phyloP scores from a whole-genome alignment of 1,140 invertebrate genomes.

The Atopsyche davidsoni region DNA sequence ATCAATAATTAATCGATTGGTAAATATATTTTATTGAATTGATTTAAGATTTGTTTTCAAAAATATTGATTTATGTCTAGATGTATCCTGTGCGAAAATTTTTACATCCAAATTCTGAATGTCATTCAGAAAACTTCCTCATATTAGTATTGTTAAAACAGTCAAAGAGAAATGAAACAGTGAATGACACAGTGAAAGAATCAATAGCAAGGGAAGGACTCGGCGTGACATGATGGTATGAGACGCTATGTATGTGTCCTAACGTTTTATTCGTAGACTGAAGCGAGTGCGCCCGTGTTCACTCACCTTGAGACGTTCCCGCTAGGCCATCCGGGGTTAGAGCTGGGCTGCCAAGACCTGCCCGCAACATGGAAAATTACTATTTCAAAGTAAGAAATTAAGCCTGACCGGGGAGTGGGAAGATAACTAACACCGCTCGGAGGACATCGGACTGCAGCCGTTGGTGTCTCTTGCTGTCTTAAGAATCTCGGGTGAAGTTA shows the following conservation, averaged over 20 bases:
- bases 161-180: conserved; percentile 21
- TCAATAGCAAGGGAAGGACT: conserved; percentile 23
- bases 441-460: too few species aligned
- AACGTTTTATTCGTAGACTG: conserved; percentile 50
- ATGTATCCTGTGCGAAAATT: too few species aligned
- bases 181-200: conserved; percentile 27
- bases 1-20: too few species aligned
- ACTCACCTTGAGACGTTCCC: conserved; percentile 82
- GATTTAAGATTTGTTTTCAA: too few species aligned
- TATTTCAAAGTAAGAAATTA: not conserved
- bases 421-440: not conserved
- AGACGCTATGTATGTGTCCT: conserved; percentile 27
- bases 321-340: conserved; percentile 63
- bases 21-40: too few species aligned
- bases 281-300: conserved; percentile 50
- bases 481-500: too few species aligned
- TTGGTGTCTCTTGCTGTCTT: too few species aligned
- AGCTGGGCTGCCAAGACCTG: conserved; percentile 55
- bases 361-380: conserved; percentile 33
- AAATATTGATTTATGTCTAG: too few species aligned
- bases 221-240: conserved; percentile 29
- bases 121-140: too few species aligned
- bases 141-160: conserved; percentile 21
- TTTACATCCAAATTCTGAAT: too few species aligned
- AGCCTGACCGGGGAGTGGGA: not conserved